These are phyloP conservation scores for Nothoprocta pentlandii DNA, from an alignment of 2,113 vertebrate species.

Conservation along the genomic window DNA sequence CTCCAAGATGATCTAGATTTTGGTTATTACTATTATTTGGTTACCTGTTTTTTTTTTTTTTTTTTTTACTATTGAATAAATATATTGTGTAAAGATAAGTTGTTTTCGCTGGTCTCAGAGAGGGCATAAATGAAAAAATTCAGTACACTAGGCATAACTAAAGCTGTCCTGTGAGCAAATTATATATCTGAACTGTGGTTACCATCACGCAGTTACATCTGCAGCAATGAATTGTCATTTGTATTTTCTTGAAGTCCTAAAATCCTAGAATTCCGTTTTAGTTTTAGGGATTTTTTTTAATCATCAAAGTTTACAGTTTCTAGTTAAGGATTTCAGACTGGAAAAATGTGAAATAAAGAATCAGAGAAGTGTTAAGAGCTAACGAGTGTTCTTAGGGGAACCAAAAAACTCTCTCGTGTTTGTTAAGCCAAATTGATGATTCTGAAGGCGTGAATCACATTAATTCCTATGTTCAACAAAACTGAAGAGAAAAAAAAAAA, in stretches of 20 bases:
- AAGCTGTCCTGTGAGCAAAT: background rate
- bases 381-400: background rate
- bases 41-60: no score
- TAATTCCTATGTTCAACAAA: background rate
- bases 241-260: background rate
- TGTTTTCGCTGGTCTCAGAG: background rate
- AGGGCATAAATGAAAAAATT: background rate
- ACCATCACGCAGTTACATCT: background rate
- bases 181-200: rapidly evolving
- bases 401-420: background rate
- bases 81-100: background rate
- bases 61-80: background rate
- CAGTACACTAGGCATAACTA: background rate
- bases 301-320: background rate
- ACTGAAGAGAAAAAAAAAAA: background rate
- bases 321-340: background rate
- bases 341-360: background rate
- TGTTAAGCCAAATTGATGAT: background rate
- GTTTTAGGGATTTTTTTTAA: background rate
- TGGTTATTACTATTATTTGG: background rate
- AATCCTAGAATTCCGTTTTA: background rate
- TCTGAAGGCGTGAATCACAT: background rate
- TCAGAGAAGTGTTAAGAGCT: background rate
- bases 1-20: background rate
- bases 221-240: background rate